These are phyloP conservation scores for Drosophila monieri DNA, from an alignment of 2,888 invertebrate genomes.

Conservation along the genomic window DNA sequence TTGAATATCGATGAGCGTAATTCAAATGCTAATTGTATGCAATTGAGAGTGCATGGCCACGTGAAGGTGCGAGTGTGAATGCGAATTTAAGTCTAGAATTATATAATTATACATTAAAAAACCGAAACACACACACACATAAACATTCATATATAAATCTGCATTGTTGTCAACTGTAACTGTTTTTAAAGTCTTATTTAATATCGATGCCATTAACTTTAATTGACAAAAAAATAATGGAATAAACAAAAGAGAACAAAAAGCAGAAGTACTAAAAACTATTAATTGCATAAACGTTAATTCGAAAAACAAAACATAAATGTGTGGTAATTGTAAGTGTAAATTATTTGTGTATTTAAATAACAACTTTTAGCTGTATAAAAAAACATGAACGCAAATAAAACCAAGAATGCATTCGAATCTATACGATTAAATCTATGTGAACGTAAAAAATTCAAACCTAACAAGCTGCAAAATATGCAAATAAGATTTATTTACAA, in stretches of 20 bases:
- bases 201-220: constrained; percentile 73
- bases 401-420: constrained; percentile 66
- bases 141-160: constrained; percentile 50
- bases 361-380: constrained; percentile 72
- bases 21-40: constrained; percentile 63
- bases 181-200: constrained; percentile 77
- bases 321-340: constrained; percentile 74
- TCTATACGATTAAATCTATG: constrained; percentile 50
- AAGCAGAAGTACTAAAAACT: constrained; percentile 23
- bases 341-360: constrained; percentile 79
- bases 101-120: constrained; percentile 21
- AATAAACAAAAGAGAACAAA: constrained; percentile 21
- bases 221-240: constrained; percentile 48
- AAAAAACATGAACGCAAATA: constrained; percentile 8
- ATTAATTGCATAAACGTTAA: constrained; percentile 43
- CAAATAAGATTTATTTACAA: constrained; percentile 41
- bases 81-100: constrained; percentile 38
- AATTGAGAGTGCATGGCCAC: constrained; percentile 11
- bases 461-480: constrained; percentile 62
- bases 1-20: constrained; percentile 46
- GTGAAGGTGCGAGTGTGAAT: constrained; percentile 7
- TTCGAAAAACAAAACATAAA: constrained; percentile 35
- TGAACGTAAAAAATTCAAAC: constrained; percentile 40
- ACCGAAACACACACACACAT: constrained; percentile 1
- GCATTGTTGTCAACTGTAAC: constrained; percentile 78